phyloP scores from a whole-genome alignment of 2,888 invertebrate genomes.

The Patella ulyssiponensis region DNA sequence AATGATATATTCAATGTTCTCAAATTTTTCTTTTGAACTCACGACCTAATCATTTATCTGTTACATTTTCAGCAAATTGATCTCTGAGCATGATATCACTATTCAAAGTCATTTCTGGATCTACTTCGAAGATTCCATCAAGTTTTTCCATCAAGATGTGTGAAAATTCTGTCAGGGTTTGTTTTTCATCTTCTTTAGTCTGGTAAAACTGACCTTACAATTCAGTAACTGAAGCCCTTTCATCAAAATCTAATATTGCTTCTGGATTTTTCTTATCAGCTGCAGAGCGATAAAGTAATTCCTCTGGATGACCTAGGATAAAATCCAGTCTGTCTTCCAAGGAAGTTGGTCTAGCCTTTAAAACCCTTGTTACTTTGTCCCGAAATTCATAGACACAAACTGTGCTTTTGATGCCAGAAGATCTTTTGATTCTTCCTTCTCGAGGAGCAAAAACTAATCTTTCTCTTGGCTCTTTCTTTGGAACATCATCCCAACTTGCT shows the following conservation, averaged over 20 bases:
- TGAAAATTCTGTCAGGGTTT: not conserved
- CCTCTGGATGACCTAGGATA: not conserved
- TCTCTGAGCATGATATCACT: not conserved
- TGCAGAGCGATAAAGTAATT: not conserved
- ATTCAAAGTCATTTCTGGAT: not conserved
- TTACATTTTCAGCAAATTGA: not conserved
- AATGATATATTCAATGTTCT: no score
- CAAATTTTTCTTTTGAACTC: no score
- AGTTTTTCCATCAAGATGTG: not conserved
- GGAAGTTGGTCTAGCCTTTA: not conserved
- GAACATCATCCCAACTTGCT: no score
- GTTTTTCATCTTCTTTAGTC: not conserved
- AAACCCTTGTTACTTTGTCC: no score
- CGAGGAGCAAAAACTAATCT: no score
- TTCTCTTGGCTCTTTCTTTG: no score
- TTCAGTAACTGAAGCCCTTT: not conserved
- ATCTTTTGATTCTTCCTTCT: no score
- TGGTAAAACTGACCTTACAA: not conserved
- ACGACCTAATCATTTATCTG: no score
- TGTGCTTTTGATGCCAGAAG: no score
- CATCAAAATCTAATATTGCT: not conserved
- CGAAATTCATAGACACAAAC: no score
- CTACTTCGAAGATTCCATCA: not conserved
- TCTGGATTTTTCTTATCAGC: not conserved
- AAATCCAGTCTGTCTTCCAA: not conserved